phyloP scores from a whole-genome alignment of 2,797 vertebrate genomes.

The Danio albolineatus region DNA sequence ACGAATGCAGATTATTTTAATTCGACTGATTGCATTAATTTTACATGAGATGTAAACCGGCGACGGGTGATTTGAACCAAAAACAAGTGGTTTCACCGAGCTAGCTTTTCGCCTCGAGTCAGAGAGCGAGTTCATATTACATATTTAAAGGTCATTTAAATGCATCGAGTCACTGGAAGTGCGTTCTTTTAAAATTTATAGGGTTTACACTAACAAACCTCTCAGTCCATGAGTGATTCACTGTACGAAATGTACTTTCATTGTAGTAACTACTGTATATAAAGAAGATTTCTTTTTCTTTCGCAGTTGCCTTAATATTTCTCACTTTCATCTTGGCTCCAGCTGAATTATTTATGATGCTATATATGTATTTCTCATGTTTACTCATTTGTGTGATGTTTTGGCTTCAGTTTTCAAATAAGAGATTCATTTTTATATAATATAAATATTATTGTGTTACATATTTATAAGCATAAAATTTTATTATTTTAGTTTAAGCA shows the following conservation, averaged over 20 bases:
- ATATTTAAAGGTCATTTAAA: slow-evolving; percentile 48
- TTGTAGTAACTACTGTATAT: neutral
- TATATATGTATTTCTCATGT: too few species aligned
- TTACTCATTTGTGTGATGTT: too few species aligned
- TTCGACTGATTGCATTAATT: slow-evolving; percentile 22
- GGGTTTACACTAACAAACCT: slow-evolving; percentile 5
- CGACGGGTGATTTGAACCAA: slow-evolving; percentile 2
- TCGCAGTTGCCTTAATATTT: neutral
- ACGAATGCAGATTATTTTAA: slow-evolving; percentile 3
- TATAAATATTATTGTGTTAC: too few species aligned
- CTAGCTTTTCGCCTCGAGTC: neutral
- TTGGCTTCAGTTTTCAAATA: too few species aligned
- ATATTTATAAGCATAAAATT: too few species aligned
- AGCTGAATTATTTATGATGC: neutral
- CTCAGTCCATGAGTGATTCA: neutral
- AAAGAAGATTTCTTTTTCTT: neutral
- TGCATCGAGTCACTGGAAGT: slow-evolving; percentile 7
- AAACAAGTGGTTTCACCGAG: slow-evolving; percentile 9
- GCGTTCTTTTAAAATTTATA: neutral
- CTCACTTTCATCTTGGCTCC: neutral
- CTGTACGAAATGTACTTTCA: neutral
- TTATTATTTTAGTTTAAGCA: too few species aligned
- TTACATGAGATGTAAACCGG: slow-evolving; percentile 9
- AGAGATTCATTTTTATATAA: too few species aligned
- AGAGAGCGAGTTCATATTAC: neutral